Evolutionary conservation across 2,888 invertebrate genomes (phyloP).

Genomic region (Cheiracanthium punctorium): DNA sequence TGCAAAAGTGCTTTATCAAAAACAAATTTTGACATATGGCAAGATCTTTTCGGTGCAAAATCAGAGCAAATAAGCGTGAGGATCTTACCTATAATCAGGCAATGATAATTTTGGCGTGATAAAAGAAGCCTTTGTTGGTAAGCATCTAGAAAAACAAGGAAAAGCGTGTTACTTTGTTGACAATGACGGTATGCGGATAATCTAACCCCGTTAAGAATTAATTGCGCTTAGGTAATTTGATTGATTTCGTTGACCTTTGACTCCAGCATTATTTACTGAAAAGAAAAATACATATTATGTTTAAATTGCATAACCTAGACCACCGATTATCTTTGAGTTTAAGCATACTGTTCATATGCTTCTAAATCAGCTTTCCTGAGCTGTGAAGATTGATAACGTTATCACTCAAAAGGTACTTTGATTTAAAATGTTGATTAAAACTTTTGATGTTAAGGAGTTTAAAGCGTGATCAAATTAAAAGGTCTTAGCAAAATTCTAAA

Average conservation of each 20-base stretch:
- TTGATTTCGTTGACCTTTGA: neutral
- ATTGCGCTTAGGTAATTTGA: neutral
- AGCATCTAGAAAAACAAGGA: neutral
- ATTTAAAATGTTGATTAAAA: no score
- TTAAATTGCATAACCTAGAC: no score
- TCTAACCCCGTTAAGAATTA: constrained; percentile 3
- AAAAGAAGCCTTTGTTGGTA: neutral
- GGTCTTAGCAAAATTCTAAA: no score
- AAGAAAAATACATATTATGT: neutral
- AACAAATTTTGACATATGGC: constrained; percentile 2
- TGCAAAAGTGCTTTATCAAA: constrained; percentile 4
- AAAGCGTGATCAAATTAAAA: no score
- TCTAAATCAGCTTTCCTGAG: no score
- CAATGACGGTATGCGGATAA: neutral
- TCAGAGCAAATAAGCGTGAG: neutral
- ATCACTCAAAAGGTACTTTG: no score
- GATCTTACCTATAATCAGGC: neutral
- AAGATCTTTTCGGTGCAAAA: neutral
- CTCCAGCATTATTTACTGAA: neutral
- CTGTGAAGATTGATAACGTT: no score
- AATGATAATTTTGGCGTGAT: neutral
- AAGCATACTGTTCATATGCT: no score
- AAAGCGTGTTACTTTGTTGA: neutral
- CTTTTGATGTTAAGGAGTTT: no score
- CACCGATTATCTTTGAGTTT: no score